Evolutionary conservation across 2,113 vertebrate genomes (phyloP).

Genomic region (Campylomormyrus tamandua): DNA sequence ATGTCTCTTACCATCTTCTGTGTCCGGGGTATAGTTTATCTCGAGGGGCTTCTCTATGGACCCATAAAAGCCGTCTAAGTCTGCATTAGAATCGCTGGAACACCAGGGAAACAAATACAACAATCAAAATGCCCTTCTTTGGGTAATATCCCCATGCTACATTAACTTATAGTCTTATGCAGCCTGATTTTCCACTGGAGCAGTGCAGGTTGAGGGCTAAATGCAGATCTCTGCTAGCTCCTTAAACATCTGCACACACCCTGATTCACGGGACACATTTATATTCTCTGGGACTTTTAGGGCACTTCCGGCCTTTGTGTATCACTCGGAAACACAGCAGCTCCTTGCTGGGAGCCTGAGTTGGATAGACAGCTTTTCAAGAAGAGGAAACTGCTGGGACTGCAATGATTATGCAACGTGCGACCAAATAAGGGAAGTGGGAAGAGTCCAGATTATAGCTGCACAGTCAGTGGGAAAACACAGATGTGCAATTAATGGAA

Average conservation of each 20-base stretch:
- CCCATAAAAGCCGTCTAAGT: slow-evolving; percentile 85
- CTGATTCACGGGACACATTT: background rate
- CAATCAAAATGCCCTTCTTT: background rate
- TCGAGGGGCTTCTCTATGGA: slow-evolving; percentile 77
- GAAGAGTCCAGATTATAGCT: background rate
- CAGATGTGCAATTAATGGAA: slow-evolving; percentile 6
- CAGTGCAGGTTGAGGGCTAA: background rate
- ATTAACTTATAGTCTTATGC: background rate
- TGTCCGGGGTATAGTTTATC: slow-evolving; percentile 65
- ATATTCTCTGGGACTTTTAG: background rate
- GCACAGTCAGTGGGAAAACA: background rate
- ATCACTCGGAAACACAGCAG: background rate
- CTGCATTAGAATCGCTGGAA: slow-evolving; percentile 76
- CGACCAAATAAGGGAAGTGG: background rate
- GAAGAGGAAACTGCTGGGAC: slow-evolving; percentile 29
- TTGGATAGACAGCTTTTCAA: background rate
- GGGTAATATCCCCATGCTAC: background rate
- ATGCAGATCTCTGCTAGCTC: background rate
- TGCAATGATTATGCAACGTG: background rate
- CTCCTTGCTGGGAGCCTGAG: background rate
- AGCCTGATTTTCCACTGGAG: background rate
- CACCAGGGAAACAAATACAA: slow-evolving; percentile 5
- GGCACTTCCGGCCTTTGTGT: background rate
- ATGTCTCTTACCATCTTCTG: slow-evolving; percentile 64
- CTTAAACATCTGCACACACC: background rate